Evolutionary conservation across 2,797 vertebrate species (phyloP).

Genomic region (Heteromormyrus szaboi): DNA sequence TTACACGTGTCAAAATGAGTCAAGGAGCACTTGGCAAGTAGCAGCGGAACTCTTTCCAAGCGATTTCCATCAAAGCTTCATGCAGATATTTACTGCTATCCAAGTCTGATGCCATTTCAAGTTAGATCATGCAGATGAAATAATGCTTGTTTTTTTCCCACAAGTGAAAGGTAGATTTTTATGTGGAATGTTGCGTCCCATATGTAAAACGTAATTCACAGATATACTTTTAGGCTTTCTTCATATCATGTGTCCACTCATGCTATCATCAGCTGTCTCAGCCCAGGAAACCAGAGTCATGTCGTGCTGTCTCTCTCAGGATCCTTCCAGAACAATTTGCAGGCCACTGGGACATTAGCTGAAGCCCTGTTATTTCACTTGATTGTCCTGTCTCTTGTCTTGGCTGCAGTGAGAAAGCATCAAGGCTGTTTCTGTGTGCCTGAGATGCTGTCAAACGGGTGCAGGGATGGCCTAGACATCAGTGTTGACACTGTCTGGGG

Average conservation of each 20-base stretch:
- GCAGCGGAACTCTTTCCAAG: conserved; percentile 2
- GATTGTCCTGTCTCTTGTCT: neutral
- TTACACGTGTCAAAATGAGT: conserved; percentile 24
- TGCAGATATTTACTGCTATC: conserved; percentile 8
- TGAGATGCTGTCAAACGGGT: neutral
- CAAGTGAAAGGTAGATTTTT: neutral
- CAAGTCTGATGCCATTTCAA: conserved; percentile 32
- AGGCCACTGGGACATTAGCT: neutral
- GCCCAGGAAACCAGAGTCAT: neutral
- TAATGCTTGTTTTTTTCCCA: conserved; percentile 9
- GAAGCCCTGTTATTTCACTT: neutral
- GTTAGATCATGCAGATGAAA: conserved; percentile 42
- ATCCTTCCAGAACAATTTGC: neutral
- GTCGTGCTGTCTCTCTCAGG: neutral
- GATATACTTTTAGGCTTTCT: neutral
- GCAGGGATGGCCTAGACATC: neutral
- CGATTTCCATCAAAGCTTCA: conserved; percentile 18
- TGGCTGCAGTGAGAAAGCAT: neutral
- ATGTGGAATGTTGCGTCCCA: neutral
- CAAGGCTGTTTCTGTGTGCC: neutral
- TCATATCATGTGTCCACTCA: neutral
- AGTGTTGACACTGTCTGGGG: neutral
- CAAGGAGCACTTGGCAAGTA: conserved; percentile 17
- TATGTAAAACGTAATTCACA: neutral
- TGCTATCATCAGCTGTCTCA: neutral